Percentiles rank a stretch among this genome's conserved stretches.
Evolutionary conservation across 2,797 vertebrate genomes (phyloP).

Genomic region (Tauraco hartlaubi): DNA sequence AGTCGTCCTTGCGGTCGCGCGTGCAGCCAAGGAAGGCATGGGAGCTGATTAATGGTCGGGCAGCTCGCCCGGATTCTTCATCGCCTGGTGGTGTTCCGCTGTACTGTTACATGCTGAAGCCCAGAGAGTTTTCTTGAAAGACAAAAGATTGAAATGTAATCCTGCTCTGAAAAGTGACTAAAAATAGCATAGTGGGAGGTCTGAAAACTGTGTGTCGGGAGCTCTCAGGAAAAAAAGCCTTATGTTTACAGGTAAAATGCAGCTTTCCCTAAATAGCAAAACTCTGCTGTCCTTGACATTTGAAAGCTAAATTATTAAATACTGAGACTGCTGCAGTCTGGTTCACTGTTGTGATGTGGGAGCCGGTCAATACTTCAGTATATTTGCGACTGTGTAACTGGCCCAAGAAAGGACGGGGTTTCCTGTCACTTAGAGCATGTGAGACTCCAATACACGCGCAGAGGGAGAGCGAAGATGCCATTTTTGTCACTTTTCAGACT

Average conservation of each 20-base stretch:
- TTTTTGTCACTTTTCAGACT: constrained; percentile 32
- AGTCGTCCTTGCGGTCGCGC: neutral
- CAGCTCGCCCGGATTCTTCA: neutral
- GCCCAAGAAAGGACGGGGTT: neutral
- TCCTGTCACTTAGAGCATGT: fast-evolving
- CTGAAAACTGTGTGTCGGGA: neutral
- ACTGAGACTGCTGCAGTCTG: neutral
- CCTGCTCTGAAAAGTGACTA: constrained; percentile 38
- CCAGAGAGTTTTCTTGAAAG: neutral
- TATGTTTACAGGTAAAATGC: constrained; percentile 56
- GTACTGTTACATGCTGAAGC: neutral
- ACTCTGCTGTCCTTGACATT: neutral
- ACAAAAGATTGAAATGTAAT: neutral
- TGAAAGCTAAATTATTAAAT: neutral
- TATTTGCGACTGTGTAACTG: neutral
- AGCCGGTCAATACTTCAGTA: neutral
- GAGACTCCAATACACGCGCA: neutral
- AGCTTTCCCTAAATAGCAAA: constrained; percentile 4
- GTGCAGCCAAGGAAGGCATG: neutral
- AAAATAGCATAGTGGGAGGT: neutral
- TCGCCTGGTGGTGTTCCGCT: neutral
- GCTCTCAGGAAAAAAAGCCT: constrained; percentile 53
- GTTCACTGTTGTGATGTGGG: neutral
- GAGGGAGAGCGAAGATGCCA: neutral
- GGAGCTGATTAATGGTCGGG: neutral